Percentiles rank a stretch among this genome's conserved stretches.
phyloP scores from a whole-genome alignment of 2,797 vertebrate species.

The Apogon hyalosoma region DNA sequence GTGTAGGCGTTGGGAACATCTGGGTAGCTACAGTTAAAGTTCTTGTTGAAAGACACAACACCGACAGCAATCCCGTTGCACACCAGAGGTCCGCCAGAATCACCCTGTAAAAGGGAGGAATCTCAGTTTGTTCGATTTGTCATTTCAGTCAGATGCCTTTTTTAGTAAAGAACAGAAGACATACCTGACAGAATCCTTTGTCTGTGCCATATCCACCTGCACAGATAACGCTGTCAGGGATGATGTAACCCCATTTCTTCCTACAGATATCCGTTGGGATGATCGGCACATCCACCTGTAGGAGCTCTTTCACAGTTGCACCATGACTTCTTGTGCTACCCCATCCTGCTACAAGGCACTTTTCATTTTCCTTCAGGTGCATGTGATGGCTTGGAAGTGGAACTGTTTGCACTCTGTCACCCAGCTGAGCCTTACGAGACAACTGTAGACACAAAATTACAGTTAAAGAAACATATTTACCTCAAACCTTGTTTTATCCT shows the following conservation, averaged over 20 bases:
- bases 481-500: no score
- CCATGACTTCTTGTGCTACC: not conserved
- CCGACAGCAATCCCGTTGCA: conserved; percentile 63
- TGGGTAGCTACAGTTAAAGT: conserved; percentile 22
- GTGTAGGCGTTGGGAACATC: conserved; percentile 77
- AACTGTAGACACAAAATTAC: conserved; percentile 1
- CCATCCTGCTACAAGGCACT: conserved; percentile 58
- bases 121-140: fast-evolving
- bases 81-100: conserved; percentile 80
- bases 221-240: conserved; percentile 63
- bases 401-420: conserved; percentile 3
- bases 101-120: conserved; percentile 60
- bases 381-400: conserved; percentile 9
- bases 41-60: conserved; percentile 70
- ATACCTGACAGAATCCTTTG: conserved; percentile 64
- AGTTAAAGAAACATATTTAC: not conserved
- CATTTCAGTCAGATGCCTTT: not conserved
- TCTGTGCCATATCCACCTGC: conserved; percentile 54
- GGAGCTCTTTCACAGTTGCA: fast-evolving
- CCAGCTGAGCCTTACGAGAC: conserved; percentile 3
- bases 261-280: conserved; percentile 22
- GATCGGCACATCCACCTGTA: conserved; percentile 34
- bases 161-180: fast-evolving
- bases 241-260: fast-evolving
- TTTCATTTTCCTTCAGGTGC: not conserved